These are phyloP conservation scores for Haliclystus octoradiatus DNA, from an alignment of 30 jellyfish, hydroid and myxozoan genomes.

Conservation along the genomic window DNA sequence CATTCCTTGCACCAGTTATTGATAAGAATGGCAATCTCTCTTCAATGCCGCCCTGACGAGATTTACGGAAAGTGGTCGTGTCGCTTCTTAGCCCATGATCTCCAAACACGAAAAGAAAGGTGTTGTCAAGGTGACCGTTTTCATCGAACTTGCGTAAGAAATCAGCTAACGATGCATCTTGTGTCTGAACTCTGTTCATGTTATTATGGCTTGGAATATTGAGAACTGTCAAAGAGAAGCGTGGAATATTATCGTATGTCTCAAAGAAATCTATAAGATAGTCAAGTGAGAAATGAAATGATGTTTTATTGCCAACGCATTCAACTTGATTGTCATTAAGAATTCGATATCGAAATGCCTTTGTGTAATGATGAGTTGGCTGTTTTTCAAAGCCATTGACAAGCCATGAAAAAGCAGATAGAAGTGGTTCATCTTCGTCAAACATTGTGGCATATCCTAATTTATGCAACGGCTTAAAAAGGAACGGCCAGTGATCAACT, in stretches of 20 bases:
- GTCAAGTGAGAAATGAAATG: slow-evolving; percentile 13
- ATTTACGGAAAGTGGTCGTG: slow-evolving; percentile 9
- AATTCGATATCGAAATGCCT: slow-evolving; percentile 21
- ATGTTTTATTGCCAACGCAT: slow-evolving; percentile 18
- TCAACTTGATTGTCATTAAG: not conserved
- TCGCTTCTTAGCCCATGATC: slow-evolving; percentile 61
- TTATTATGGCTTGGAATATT: slow-evolving; percentile 17
- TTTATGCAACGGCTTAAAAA: slow-evolving; percentile 34
- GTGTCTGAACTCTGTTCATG: slow-evolving; percentile 7
- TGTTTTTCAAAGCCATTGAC: slow-evolving; percentile 34
- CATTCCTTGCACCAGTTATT: slow-evolving; percentile 24
- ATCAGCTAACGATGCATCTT: slow-evolving; percentile 27
- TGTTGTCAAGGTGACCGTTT: slow-evolving; percentile 22
- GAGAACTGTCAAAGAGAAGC: slow-evolving; percentile 6
- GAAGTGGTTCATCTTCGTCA: slow-evolving; percentile 40
- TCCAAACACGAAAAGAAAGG: slow-evolving; percentile 50
- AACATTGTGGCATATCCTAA: slow-evolving; percentile 33
- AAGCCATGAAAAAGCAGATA: slow-evolving; percentile 30
- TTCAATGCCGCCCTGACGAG: slow-evolving; percentile 48
- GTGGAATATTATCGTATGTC: slow-evolving; percentile 3
- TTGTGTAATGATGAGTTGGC: slow-evolving; percentile 45
- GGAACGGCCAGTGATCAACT: slow-evolving; percentile 60
- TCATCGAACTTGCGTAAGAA: slow-evolving; percentile 2
- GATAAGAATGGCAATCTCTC: slow-evolving; percentile 75
- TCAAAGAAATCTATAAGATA: slow-evolving; percentile 13